Evolutionary conservation across 1,140 invertebrate genomes (phyloP).

Genomic region (Heliconius hermathena): DNA sequence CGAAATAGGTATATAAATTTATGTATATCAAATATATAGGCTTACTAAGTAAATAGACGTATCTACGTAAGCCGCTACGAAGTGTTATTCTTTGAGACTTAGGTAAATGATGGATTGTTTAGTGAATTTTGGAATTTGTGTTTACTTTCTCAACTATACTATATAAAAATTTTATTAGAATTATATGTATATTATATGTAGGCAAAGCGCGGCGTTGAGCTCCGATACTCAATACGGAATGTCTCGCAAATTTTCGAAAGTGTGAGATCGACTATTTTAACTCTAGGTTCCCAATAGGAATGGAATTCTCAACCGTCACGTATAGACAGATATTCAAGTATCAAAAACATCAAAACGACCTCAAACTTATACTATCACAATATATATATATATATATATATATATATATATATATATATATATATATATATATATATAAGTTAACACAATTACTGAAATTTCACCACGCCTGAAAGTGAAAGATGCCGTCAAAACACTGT

Average conservation of each 20-base stretch:
- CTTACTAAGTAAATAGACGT: conserved; percentile 12
- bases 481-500: conserved; percentile 50
- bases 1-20: conserved; percentile 15
- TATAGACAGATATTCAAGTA: neutral
- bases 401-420: too few relatives aligned
- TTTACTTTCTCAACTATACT: neutral
- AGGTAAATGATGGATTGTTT: neutral
- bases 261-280: too few relatives aligned
- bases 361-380: neutral
- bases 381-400: neutral
- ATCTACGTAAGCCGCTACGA: conserved; percentile 28
- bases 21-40: conserved; percentile 13
- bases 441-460: neutral
- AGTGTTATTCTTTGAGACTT: conserved; percentile 23
- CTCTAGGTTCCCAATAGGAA: neutral
- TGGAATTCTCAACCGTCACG: neutral
- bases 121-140: neutral
- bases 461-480: conserved; percentile 5
- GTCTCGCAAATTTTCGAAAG: too few relatives aligned
- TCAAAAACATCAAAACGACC: neutral
- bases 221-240: too few relatives aligned
- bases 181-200: too few relatives aligned
- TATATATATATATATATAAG: too few relatives aligned
- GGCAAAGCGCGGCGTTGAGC: too few relatives aligned
- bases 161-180: too few relatives aligned